Base-by-base conservation (phyloP, 2,113 vertebrate genomes). In the Oophaga pumilio region DNA sequence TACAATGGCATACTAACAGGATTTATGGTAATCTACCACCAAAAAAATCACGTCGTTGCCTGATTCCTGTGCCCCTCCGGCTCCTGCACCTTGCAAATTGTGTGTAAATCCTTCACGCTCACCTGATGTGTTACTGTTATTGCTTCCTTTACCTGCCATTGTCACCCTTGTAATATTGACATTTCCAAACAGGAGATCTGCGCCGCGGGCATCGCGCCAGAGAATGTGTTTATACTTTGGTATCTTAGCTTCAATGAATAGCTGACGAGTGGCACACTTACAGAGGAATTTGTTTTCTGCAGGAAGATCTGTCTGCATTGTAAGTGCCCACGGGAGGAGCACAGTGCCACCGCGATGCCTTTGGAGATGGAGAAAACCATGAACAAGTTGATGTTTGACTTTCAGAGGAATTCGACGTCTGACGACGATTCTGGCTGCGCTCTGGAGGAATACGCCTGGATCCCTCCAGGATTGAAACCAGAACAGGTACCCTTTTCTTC, bases 291-390 rank as follows among this genome's bases (percentile, higher is more conserved):
- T 50, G 52, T 60, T 50, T 56, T 91, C 83, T 89, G 0, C 91
- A 99, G 98, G 95, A 99, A 99, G 94, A 99, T 99, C 93, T 99
- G 98, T 92, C 95, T 97, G 89, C 98, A 99, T 93, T 99, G 97
- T 93, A 99, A 98, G 97, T 99, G 98, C 94, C 96, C 96, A 64
- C 96, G 96, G 76, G 97, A 97, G 95, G 97, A 99, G 92, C 98
- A 99, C 96, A 96, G 96, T 86, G 97, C 97, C 91, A 97, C 96
- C 33, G 95, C 93, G 92, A 97, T 99, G 97, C 97, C 98, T 57
- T 93, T 99, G 93, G 98, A 99, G 94, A 99, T 99, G 98, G 98
- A 99, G 95, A 99, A 99, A 94, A 98, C 97, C 0, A 97, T 99
- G 92, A 98, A 96, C 33, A 99, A 99, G 91, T 96, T 99, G 93